These are phyloP conservation scores for Pocillopora grandis DNA, from an alignment of 92 coral and sea anemone species.

Conservation along the genomic window DNA sequence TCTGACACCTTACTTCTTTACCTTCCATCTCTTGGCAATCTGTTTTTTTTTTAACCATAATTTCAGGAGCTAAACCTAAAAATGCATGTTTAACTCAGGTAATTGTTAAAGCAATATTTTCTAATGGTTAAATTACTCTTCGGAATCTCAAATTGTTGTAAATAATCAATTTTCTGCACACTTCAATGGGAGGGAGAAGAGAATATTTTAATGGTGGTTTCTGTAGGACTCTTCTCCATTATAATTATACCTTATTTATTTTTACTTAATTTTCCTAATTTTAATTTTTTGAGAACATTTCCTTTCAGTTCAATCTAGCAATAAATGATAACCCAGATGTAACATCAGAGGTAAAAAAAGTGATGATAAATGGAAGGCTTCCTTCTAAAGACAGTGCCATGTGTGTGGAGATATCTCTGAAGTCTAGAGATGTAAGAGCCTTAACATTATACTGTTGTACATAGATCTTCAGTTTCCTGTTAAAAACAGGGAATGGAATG, in stretches of 20 bases:
- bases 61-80: background rate
- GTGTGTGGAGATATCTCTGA: constrained; percentile 93
- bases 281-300: background rate
- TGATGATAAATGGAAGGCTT: constrained; percentile 66
- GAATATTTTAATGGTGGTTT: too few species aligned
- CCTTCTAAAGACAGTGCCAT: constrained; percentile 79
- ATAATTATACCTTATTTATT: background rate
- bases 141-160: too few species aligned
- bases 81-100: background rate
- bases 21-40: too few species aligned
- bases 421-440: constrained; percentile 76
- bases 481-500: background rate
- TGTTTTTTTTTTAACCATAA: too few species aligned
- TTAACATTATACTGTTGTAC: too few species aligned
- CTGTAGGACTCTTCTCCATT: too few species aligned
- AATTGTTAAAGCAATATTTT: background rate
- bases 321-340: constrained; percentile 90
- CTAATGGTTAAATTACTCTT: too few species aligned
- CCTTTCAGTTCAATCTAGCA: constrained; percentile 88
- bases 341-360: constrained; percentile 81
- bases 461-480: too few species aligned
- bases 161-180: too few species aligned
- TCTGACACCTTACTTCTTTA: too few species aligned
- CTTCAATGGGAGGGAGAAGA: too few species aligned
- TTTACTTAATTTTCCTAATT: background rate